Base-by-base conservation (phyloP, 2,113 vertebrate genomes). In the Microcebus murinus region DNA sequence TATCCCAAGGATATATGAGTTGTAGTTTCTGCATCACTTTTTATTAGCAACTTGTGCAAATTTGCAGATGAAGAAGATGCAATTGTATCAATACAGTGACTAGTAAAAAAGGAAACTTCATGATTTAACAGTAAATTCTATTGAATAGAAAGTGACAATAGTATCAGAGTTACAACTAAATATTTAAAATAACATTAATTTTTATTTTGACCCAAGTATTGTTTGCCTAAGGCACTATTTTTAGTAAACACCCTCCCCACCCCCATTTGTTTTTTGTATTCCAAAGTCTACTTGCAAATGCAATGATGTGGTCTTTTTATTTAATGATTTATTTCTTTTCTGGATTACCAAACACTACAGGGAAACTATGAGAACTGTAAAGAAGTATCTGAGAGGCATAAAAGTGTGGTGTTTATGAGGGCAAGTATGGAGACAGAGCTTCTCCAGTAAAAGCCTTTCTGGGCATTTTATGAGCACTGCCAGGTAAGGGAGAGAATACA, bases 71-170 rank as follows among this genome's bases (percentile, higher is more conserved):
- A 96, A 94, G 82, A 92, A 87, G n/a, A 91, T 70, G 4, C 21
- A 82, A 34, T n/a, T 91, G 15, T 25, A 73, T 77, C 11, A 61
- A 85, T 27, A 82, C 1, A 68, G 52, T 81, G 31, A 74, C 31
- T 55, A 76, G 8, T 59, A 15, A 76, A 96, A 91, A 93, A 82
- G n/a, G 21, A 96, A 89, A 70, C 89, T 59, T 90, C 9, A 65
- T 87, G 3, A 94, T 77, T 95, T 80, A 77, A n/a, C 25, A 79
- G 82, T n/a, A 79, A 82, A 83, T 83, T 87, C 45, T 95, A 76
- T 8, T 70, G 42, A 89, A 57, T 21, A 90, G 84, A 95, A 93
- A 36, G 20, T 74, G 48, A n/a, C 20, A 79, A 55, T 79, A 87
- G 90, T 61, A 70, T 80, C 25, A 96, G 27, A 67, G 21, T 71